phyloP scores from a whole-genome alignment of 92 coral and sea anemone genomes.

The Porites evermanni region DNA sequence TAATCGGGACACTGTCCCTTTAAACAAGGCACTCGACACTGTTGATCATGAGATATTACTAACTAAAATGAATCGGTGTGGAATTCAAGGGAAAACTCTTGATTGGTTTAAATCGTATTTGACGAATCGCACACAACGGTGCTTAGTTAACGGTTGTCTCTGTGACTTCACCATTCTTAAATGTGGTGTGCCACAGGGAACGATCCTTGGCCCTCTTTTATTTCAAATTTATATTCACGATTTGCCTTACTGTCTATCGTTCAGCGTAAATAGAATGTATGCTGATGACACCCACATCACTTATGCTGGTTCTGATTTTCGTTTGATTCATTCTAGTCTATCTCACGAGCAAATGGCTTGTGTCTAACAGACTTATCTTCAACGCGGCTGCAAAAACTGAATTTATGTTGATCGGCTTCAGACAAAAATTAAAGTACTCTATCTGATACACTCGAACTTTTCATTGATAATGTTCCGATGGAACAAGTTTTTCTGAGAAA shows the following conservation, averaged over 20 bases:
- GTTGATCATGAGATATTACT: no score
- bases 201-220: no score
- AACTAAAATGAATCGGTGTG: no score
- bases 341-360: slow-evolving; percentile 10
- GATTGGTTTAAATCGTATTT: no score
- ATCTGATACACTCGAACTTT: slow-evolving; percentile 15
- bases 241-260: no score
- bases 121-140: slow-evolving; percentile 4
- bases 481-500: slow-evolving; percentile 17
- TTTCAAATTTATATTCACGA: no score
- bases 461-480: background rate
- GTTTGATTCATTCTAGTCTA: background rate
- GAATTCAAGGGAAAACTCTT: no score
- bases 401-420: no score
- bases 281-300: no score
- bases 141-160: slow-evolving; percentile 7
- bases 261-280: no score
- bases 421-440: background rate
- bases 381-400: background rate
- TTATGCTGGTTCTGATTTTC: background rate
- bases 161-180: background rate
- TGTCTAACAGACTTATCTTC: background rate
- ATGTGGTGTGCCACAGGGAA: background rate
- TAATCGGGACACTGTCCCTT: no score
- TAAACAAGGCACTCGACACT: no score